phyloP scores from a whole-genome alignment of 2,888 invertebrate species.

The Trachelus troglodyta region DNA sequence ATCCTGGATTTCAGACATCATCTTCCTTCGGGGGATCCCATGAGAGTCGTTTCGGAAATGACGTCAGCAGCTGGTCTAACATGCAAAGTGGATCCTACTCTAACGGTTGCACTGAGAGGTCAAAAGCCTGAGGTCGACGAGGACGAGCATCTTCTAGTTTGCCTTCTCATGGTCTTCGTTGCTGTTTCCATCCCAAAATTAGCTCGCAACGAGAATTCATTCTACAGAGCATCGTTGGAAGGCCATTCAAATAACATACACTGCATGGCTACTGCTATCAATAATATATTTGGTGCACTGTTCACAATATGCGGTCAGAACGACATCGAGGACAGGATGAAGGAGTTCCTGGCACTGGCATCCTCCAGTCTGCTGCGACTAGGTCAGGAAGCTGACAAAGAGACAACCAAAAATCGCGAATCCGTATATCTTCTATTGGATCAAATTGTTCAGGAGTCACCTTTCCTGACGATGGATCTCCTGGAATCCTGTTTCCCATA shows the following conservation, averaged over 20 bases:
- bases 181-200: conserved; percentile 97
- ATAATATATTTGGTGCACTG: conserved; percentile 94
- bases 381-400: conserved; percentile 96
- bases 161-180: conserved; percentile 97
- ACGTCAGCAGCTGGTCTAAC: conserved; percentile 94
- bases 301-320: conserved; percentile 96
- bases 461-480: conserved; percentile 98
- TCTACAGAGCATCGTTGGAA: conserved; percentile 86
- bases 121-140: conserved; percentile 91
- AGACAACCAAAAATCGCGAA: conserved; percentile 92
- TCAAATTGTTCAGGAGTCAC: conserved; percentile 97
- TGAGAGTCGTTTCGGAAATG: conserved; percentile 95
- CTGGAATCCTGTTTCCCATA: conserved; percentile 99
- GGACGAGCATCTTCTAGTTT: conserved; percentile 93
- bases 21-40: conserved; percentile 88
- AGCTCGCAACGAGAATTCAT: conserved; percentile 89
- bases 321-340: conserved; percentile 97
- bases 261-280: conserved; percentile 96
- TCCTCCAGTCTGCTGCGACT: conserved; percentile 94
- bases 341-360: conserved; percentile 92
- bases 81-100: conserved; percentile 95
- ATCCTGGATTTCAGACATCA: conserved; percentile 95
- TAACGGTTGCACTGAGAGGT: conserved; percentile 88
- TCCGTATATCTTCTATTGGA: conserved; percentile 97
- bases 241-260: conserved; percentile 99